These are phyloP conservation scores for Anas flavirostris DNA, from an alignment of 2,797 vertebrate genomes.

Conservation along the genomic window DNA sequence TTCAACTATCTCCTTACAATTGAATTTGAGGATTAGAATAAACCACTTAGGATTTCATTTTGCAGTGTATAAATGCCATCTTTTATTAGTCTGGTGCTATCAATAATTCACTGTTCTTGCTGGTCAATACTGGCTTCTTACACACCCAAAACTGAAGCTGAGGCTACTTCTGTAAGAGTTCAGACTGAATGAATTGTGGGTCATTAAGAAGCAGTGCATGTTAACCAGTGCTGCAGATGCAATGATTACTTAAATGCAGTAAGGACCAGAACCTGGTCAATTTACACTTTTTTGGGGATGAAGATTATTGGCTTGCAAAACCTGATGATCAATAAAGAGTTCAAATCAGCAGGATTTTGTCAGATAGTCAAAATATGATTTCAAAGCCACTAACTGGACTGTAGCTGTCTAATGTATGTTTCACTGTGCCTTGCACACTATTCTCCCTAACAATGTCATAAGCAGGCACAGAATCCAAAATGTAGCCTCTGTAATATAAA, in stretches of 20 bases:
- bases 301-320: not conserved
- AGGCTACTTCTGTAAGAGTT: not conserved
- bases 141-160: not conserved
- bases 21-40: not conserved
- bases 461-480: not conserved
- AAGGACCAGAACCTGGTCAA: not conserved
- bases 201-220: slow-evolving; percentile 8
- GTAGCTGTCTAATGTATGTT: not conserved
- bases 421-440: not conserved
- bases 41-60: slow-evolving; percentile 1
- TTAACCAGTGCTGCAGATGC: not conserved
- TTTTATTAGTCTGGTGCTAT: slow-evolving; percentile 50
- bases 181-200: not conserved
- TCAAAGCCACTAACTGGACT: not conserved
- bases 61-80: not conserved
- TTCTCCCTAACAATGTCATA: not conserved
- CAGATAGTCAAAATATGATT: not conserved
- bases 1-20: not conserved
- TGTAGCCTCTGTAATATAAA: not conserved
- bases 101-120: not conserved
- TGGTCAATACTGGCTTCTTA: not conserved
- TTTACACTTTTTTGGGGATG: not conserved
- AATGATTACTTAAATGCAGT: not conserved
- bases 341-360: not conserved
- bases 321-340: not conserved